Evolutionary conservation across 2,113 vertebrate genomes (phyloP), one percentile per base, ranked within the genome.

Genomic region (Myodes glareolus): DNA sequence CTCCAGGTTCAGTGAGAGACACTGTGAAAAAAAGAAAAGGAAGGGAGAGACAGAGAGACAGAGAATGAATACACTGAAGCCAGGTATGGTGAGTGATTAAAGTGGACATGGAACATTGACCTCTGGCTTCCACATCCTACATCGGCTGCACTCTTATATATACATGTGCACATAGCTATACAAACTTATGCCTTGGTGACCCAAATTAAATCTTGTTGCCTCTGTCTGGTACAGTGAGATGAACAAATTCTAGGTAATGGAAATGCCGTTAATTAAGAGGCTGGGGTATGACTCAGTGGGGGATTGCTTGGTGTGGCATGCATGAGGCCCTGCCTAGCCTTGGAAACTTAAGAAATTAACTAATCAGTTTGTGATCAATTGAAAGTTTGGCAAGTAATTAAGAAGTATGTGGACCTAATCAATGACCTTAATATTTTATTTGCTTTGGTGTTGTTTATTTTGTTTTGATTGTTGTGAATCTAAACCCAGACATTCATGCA

Each of bases 291-390:
- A 16, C 58, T 85, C 58, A 2, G 12, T 39, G 29, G 58, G 63
- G 9, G 58, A 42, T 61, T 13, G 16, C 55, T 63, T 42, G 25
- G n/a, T 25, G 23, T 84, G 17, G n/a, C n/a, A 84, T 61, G 55
- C 55, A 42, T 84, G 7, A 39, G 19, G 21, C 36, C 52, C 33
- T 58, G 25, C 52, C 52, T 58, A 58, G 47, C 47, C 31, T 36
- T 55, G 9, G 21, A 25, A 58, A 58, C 78, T 8, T 63, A 39
- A 61, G 55, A 82, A 63, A 84, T 5, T 36, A 7, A 61, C 45
- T 80, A 77, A 61, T 61, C 92, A 61, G 82, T 94, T 45, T 31
- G 90, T 91, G 84, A 70, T 23, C 94, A 86, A 86, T 58, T 89
- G 45, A 76, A 42, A 93, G 45, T 81, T 82, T 95, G 70, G 50